Evolutionary conservation across 2,888 invertebrate species (phyloP).

Genomic region (Tolmerus cingulatus): DNA sequence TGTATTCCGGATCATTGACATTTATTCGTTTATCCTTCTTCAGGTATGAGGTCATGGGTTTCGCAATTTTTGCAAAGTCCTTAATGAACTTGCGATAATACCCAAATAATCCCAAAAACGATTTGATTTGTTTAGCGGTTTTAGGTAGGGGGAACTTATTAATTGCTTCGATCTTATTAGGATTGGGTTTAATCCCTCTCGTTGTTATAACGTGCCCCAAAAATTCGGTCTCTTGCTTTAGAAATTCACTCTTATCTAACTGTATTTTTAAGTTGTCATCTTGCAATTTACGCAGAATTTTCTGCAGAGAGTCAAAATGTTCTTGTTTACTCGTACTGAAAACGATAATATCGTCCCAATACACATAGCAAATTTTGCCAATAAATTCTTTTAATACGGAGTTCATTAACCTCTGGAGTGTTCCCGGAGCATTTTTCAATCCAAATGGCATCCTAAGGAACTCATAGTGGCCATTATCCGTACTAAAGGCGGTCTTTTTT

Average conservation of each 20-base stretch:
- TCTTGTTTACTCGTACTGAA: not conserved
- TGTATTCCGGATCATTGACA: constrained; percentile 16
- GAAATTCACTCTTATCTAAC: constrained; percentile 2
- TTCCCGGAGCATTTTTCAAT: not conserved
- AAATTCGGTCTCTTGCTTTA: not conserved
- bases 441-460: not conserved
- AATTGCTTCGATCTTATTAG: constrained; percentile 43
- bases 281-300: not conserved
- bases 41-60: constrained; percentile 16
- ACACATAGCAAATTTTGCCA: not conserved
- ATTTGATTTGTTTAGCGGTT: constrained; percentile 45
- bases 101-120: constrained; percentile 38
- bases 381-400: not conserved
- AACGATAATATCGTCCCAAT: not conserved
- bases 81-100: constrained; percentile 39
- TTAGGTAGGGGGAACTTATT: constrained; percentile 44
- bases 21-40: constrained; percentile 41
- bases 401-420: not conserved
- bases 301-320: not conserved
- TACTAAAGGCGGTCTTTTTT: constrained; percentile 53
- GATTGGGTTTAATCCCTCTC: not conserved
- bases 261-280: constrained; percentile 4
- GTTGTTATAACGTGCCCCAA: constrained; percentile 4
- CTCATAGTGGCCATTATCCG: not conserved
- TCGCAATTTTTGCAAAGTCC: constrained; percentile 22